Evolutionary conservation across 2,888 invertebrate genomes (phyloP).

Genomic region (Drosophila kambysellisi): DNA sequence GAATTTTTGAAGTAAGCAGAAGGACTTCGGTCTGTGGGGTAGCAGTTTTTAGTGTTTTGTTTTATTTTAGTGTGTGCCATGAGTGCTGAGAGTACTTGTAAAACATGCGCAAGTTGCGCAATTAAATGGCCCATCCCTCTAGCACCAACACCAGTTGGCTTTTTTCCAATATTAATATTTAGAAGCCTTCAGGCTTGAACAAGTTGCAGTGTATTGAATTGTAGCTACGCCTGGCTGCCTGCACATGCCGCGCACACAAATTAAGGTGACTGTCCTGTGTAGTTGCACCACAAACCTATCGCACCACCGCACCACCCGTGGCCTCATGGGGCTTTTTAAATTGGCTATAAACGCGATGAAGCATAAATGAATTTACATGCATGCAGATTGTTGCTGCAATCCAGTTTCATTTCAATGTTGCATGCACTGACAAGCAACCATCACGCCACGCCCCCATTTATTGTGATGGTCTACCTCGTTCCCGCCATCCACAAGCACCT

Average conservation of each 20-base stretch:
- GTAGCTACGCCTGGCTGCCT: conserved; percentile 33
- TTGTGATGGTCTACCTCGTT: neutral
- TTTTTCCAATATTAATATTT: conserved; percentile 15
- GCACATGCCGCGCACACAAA: conserved; percentile 46
- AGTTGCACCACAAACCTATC: neutral
- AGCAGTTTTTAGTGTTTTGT: neutral
- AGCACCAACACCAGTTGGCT: neutral
- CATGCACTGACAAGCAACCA: conserved; percentile 57
- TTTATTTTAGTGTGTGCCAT: conserved; percentile 12
- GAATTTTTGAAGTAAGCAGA: no score
- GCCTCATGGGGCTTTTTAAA: conserved; percentile 62
- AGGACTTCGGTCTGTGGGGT: neutral
- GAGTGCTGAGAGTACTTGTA: conserved; percentile 46
- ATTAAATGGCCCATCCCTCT: conserved; percentile 55
- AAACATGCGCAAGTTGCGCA: conserved; percentile 75
- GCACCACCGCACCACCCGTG: conserved; percentile 17
- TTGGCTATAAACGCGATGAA: conserved; percentile 76
- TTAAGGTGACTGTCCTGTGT: conserved; percentile 30
- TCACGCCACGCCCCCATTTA: conserved; percentile 15
- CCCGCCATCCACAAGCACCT: neutral
- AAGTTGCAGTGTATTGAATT: conserved; percentile 46
- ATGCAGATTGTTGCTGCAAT: conserved; percentile 71
- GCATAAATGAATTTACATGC: conserved; percentile 80
- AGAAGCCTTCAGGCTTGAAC: conserved; percentile 14
- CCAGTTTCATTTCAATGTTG: conserved; percentile 65